Base-by-base conservation (phyloP, 2,113 vertebrate species). In the Myotis brandtii region DNA sequence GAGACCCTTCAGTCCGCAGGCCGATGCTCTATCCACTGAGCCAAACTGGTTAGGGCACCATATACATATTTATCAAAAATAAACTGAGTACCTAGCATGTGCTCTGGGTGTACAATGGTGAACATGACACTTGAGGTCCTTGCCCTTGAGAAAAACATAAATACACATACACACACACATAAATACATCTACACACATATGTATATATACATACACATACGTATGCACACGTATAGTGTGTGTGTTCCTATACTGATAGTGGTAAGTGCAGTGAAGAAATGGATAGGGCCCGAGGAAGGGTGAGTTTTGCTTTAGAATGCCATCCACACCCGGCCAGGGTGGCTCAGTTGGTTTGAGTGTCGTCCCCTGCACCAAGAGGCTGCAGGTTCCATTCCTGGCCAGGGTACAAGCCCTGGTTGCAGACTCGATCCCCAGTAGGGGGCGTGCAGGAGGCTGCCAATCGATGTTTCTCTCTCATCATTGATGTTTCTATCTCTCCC, bases 191-290 rank as follows among this genome's bases (percentile, higher is more conserved):
- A 14, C 5, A 25, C 27, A 18, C 27, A 75, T 12, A 46, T 69
- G 2, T 34, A 3, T 64, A 12, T 48, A 25, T 16, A 16, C 37
- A 37, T 5, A 20, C 1, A 56, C 1, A 5, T 20, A 11, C 1
- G 1, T 10, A 10, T 25, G 2, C 52, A 6, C 27, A 4, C 43
- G 1, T 40, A 21, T 7, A 20, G 18, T 17, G 13, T 70, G 5
- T 64, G 11, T 64, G 37, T 76, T 72, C 23, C 18, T 85, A 32
- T 40, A 50, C 48, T 93, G 69, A 46, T 25, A 69, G 25, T 37
- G 32, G 25, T n/a, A 67, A n/a, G n/a, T 77, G 4, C 50, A 81
- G 16, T 40, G 20, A 75, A 75, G 77, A 62, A 62, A 34, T 62
- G 52, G 89, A 13, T 10, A n/a, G 56, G 34, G 9, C 59, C 50